These are phyloP conservation scores for Melanerpes formicivorus DNA, from an alignment of 2,113 vertebrate species.

Conservation along the genomic window DNA sequence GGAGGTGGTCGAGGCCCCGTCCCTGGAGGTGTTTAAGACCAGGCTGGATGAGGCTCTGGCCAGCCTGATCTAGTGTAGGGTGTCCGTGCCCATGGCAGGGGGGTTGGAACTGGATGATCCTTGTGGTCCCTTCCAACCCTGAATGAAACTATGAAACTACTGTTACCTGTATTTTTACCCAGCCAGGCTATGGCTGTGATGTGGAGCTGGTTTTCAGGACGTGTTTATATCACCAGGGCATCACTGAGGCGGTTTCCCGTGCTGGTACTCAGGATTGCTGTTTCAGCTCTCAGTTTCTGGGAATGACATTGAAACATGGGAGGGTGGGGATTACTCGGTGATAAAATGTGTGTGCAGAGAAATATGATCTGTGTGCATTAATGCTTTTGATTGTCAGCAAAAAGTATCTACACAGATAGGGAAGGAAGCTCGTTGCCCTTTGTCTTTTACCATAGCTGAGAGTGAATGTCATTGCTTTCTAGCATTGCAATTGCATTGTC, in stretches of 20 bases:
- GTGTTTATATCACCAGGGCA: background rate
- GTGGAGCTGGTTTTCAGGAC: background rate
- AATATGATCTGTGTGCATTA: background rate
- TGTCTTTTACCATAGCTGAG: background rate
- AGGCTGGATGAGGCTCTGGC: no score
- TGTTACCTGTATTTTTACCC: background rate
- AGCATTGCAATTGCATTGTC: background rate
- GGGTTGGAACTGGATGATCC: no score
- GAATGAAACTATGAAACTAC: no score
- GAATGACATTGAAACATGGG: background rate
- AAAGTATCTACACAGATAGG: background rate
- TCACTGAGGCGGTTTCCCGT: accelerated
- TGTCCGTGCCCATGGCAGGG: no score
- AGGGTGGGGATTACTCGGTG: background rate
- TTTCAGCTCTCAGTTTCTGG: background rate
- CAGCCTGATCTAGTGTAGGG: no score
- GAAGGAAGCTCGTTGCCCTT: background rate
- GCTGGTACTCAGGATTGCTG: background rate
- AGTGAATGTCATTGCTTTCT: background rate
- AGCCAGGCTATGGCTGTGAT: accelerated
- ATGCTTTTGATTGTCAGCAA: constrained; percentile 42
- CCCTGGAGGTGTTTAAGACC: no score
- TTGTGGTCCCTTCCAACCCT: no score
- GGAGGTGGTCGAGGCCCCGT: no score
- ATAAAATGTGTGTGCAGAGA: constrained; percentile 1